phyloP scores from a whole-genome alignment of 23 tunicate species.

The Phallusia fumigata region DNA sequence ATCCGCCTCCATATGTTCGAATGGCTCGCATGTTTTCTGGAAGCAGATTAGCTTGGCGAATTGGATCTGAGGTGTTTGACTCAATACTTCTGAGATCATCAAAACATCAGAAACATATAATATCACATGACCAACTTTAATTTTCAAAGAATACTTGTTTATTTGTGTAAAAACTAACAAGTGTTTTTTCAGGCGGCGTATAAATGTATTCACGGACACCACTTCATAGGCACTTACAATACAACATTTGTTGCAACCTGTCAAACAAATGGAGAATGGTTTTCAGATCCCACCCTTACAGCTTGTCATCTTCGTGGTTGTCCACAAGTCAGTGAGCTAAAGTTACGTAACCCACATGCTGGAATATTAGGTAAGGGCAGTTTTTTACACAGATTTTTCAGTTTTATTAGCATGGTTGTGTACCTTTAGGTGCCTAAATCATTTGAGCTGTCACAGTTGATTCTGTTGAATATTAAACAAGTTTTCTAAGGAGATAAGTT shows the following conservation, averaged over 20 bases:
- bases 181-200: slow-evolving; percentile 56
- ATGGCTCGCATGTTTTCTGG: slow-evolving; percentile 12
- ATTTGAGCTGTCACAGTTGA: too few species aligned
- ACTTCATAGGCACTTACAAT: slow-evolving; percentile 7
- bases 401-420: too few species aligned
- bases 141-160: too few species aligned
- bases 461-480: too few species aligned
- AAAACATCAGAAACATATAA: too few species aligned
- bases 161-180: too few species aligned
- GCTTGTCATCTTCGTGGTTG: slow-evolving; percentile 53
- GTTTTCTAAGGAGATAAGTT: too few species aligned
- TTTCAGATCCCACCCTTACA: slow-evolving; percentile 36
- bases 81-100: too few species aligned
- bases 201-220: slow-evolving; percentile 28
- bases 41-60: neutral
- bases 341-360: slow-evolving; percentile 13
- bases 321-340: slow-evolving; percentile 8
- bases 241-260: slow-evolving; percentile 27
- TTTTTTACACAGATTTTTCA: too few species aligned
- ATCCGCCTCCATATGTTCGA: slow-evolving; percentile 31
- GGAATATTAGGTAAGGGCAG: slow-evolving; percentile 30
- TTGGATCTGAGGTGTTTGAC: slow-evolving; percentile 6
- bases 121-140: too few species aligned
- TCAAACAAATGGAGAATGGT: slow-evolving; percentile 47
- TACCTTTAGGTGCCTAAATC: too few species aligned